Percentiles rank a stretch among this genome's conserved stretches.
Evolutionary conservation across 2,888 invertebrate genomes (phyloP).

Genomic region (Drosophila pseudotakahashii): DNA sequence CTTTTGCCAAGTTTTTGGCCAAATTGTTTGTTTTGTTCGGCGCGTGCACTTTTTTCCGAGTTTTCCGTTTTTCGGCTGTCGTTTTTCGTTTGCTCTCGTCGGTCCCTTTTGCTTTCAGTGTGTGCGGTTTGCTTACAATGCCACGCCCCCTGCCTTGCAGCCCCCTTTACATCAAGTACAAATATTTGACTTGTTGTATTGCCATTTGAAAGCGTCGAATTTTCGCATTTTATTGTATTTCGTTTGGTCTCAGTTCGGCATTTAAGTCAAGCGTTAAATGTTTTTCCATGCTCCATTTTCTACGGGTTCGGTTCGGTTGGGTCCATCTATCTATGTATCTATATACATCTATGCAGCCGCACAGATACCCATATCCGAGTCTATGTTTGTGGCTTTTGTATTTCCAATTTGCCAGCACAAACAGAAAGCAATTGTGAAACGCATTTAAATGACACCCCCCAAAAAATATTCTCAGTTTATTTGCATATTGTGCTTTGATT

Average conservation of each 20-base stretch:
- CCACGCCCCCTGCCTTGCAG: slow-evolving; percentile 30
- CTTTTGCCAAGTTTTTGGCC: slow-evolving; percentile 70
- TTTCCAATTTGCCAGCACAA: slow-evolving; percentile 53
- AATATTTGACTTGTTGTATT: slow-evolving; percentile 72
- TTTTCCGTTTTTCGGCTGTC: slow-evolving; percentile 22
- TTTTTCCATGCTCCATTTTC: slow-evolving; percentile 52
- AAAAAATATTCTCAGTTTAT: slow-evolving; percentile 46
- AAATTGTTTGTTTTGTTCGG: slow-evolving; percentile 74
- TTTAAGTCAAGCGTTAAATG: slow-evolving; percentile 65
- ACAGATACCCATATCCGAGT: slow-evolving; percentile 29
- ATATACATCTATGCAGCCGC: background rate
- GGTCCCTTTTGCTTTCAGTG: slow-evolving; percentile 27
- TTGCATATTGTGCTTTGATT: slow-evolving; percentile 49
- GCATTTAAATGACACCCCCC: slow-evolving; percentile 55
- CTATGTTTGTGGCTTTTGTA: slow-evolving; percentile 49
- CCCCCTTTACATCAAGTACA: slow-evolving; percentile 32
- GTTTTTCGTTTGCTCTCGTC: slow-evolving; percentile 8
- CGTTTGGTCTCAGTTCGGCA: slow-evolving; percentile 21
- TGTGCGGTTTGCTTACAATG: slow-evolving; percentile 43
- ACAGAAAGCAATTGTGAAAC: slow-evolving; percentile 57
- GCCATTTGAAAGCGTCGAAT: slow-evolving; percentile 43
- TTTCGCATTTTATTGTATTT: slow-evolving; percentile 38
- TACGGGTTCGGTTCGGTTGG: slow-evolving; percentile 26
- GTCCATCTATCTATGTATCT: background rate
- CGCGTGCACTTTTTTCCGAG: slow-evolving; percentile 57